These are phyloP conservation scores for Acanthococcus lagerstroemiae DNA, from an alignment of 2,888 invertebrate genomes.

Conservation along the genomic window DNA sequence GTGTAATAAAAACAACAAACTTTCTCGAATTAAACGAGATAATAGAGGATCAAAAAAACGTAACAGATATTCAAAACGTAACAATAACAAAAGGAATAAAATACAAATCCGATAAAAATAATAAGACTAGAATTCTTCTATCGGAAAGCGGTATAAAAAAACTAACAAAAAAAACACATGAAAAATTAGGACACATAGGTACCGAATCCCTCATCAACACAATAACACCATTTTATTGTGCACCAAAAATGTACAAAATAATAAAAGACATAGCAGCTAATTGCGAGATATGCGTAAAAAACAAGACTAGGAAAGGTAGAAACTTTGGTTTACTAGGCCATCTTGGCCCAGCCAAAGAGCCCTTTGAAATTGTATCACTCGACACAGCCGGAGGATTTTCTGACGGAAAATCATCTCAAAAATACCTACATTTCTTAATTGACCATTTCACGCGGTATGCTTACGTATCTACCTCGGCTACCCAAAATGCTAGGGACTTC, in stretches of 20 bases:
- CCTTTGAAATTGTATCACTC: constrained; percentile 38
- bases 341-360: constrained; percentile 37
- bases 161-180: neutral
- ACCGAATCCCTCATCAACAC: neutral
- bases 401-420: constrained; percentile 36
- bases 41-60: constrained; percentile 33
- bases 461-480: constrained; percentile 37
- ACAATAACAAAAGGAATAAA: too few species aligned
- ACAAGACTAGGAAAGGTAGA: constrained; percentile 37
- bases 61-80: too few species aligned
- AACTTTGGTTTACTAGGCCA: constrained; percentile 37
- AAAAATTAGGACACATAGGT: neutral
- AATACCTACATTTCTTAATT: constrained; percentile 37
- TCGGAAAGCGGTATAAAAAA: too few species aligned
- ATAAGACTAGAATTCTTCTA: too few species aligned
- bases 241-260: constrained; percentile 35
- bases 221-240: constrained; percentile 1
- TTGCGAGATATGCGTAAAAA: constrained; percentile 37
- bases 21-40: constrained; percentile 32
- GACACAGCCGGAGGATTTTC: constrained; percentile 39
- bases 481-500: constrained; percentile 37
- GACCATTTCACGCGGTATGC: constrained; percentile 38
- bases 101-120: too few species aligned
- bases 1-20: neutral
- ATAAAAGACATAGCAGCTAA: constrained; percentile 34